phyloP scores from a whole-genome alignment of 2,113 vertebrate species.

The Siphamia tubifer region DNA sequence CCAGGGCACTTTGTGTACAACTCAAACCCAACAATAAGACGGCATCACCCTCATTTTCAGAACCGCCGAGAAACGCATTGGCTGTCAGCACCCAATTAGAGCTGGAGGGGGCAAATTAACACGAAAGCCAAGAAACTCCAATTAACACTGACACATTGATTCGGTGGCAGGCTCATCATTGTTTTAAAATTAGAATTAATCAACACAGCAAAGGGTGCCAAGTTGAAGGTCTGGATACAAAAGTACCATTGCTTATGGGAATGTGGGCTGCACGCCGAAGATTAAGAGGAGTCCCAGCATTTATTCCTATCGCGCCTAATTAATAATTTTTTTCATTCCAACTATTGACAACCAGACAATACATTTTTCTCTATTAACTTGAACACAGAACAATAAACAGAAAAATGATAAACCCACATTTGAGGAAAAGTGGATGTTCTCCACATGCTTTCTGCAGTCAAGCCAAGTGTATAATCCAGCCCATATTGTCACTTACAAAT shows the following conservation, averaged over 20 bases:
- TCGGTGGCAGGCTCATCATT: conserved; percentile 59
- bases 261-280: conserved; percentile 12
- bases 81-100: conserved; percentile 63
- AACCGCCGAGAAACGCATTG: conserved; percentile 27
- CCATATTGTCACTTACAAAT: not conserved
- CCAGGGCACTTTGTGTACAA: not conserved
- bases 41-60: conserved; percentile 15
- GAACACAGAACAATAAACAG: too few relatives aligned
- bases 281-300: conserved; percentile 13
- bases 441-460: not conserved
- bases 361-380: too few relatives aligned
- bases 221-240: conserved; percentile 37
- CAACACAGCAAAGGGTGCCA: conserved; percentile 51
- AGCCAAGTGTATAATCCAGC: conserved; percentile 1
- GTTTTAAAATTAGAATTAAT: conserved; percentile 75
- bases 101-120: conserved; percentile 57
- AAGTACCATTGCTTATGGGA: not conserved
- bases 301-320: not conserved
- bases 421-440: not conserved
- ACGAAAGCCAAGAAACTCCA: conserved; percentile 59
- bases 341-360: conserved; percentile 5
- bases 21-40: conserved; percentile 20
- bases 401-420: conserved; percentile 12
- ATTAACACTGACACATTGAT: conserved; percentile 73
- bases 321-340: not conserved